Conservation (phyloP, 2,888 invertebrate genomes). For the Acheta domesticus region DNA sequence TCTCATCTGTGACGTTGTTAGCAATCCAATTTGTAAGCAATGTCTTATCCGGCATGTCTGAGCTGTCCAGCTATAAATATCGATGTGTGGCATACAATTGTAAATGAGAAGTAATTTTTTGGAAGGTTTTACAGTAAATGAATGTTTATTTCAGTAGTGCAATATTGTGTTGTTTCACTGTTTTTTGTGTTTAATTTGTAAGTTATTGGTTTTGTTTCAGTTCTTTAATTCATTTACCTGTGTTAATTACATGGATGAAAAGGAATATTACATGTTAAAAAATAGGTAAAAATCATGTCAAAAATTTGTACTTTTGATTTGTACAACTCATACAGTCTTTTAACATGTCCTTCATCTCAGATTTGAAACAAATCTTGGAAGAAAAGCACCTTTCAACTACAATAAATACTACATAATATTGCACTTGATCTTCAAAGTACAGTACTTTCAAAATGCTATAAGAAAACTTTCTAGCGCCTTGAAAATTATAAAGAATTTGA, state of each 20-base stretch:
- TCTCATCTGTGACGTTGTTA: background rate
- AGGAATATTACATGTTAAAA: too few relatives aligned
- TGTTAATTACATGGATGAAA: too few relatives aligned
- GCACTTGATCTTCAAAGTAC: background rate
- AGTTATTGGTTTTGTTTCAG: too few relatives aligned
- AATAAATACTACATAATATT: slow-evolving; percentile 10
- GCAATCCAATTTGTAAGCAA: background rate
- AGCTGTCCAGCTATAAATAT: background rate
- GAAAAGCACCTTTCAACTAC: background rate
- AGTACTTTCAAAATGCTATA: background rate
- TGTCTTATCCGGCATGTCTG: background rate
- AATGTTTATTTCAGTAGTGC: background rate
- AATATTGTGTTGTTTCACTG: slow-evolving; percentile 3
- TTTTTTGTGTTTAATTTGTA: too few relatives aligned
- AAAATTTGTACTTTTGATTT: too few relatives aligned
- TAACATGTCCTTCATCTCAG: too few relatives aligned
- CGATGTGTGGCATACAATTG: background rate
- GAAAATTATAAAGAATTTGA: background rate
- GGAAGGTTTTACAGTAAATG: background rate
- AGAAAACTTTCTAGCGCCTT: slow-evolving; percentile 18
- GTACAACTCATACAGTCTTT: too few relatives aligned
- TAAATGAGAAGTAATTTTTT: background rate
- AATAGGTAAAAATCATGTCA: too few relatives aligned
- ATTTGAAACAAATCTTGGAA: too few relatives aligned
- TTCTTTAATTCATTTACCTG: too few relatives aligned